Evolutionary conservation across 2,888 invertebrate species (phyloP).

Genomic region (Drosophila cognata): DNA sequence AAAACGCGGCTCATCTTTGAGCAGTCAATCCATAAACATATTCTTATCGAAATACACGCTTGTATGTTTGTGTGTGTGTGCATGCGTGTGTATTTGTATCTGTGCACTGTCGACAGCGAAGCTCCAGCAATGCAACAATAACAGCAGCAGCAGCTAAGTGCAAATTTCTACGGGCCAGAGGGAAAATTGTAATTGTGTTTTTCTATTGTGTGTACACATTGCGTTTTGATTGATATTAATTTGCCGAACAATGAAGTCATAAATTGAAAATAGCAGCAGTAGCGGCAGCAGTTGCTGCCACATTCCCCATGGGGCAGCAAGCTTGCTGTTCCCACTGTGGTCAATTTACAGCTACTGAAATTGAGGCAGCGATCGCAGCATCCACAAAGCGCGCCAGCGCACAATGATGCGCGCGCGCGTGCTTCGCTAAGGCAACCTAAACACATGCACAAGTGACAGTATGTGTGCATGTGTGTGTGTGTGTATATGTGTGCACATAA

Average conservation of each 20-base stretch:
- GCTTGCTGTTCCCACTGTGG: constrained; percentile 15
- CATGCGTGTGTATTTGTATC: not conserved
- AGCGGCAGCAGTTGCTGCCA: constrained; percentile 2
- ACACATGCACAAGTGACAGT: not conserved
- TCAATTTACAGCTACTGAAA: constrained; percentile 37
- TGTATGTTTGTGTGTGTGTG: not conserved
- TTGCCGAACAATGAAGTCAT: constrained; percentile 35
- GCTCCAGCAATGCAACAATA: constrained; percentile 37
- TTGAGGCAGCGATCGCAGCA: constrained; percentile 36
- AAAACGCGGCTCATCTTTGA: constrained; percentile 30
- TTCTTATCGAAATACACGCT: constrained; percentile 21
- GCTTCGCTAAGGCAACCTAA: constrained; percentile 1
- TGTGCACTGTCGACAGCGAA: constrained; percentile 24
- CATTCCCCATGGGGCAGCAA: constrained; percentile 25
- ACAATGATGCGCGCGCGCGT: constrained; percentile 38
- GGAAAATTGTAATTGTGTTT: not conserved
- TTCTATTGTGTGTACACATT: constrained; percentile 25
- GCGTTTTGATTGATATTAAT: constrained; percentile 37
- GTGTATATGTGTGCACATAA: constrained; percentile 1
- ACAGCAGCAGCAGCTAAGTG: constrained; percentile 6
- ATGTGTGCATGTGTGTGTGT: not conserved
- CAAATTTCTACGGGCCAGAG: not conserved
- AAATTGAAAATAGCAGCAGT: constrained; percentile 32
- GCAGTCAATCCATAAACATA: constrained; percentile 20
- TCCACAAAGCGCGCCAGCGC: constrained; percentile 8